phyloP scores from a whole-genome alignment of 2,888 invertebrate species.

The Drosophila tripunctata region DNA sequence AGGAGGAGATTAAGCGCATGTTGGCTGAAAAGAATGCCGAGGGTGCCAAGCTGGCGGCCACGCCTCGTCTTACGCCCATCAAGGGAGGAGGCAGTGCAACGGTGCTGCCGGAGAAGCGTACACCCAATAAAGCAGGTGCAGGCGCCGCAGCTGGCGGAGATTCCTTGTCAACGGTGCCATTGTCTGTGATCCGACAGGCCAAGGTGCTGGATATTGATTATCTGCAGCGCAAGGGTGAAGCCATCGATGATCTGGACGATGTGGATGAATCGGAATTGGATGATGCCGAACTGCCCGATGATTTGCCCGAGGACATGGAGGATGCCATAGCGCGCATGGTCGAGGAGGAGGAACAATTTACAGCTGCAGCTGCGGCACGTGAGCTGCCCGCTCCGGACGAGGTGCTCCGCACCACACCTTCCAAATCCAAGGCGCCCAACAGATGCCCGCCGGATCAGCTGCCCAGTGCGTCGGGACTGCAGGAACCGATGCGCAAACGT shows the following conservation, averaged over 20 bases:
- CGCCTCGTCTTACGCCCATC: slow-evolving; percentile 81
- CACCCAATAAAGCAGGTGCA: slow-evolving; percentile 71
- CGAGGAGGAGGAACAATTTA: slow-evolving; percentile 87
- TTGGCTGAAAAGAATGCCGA: slow-evolving; percentile 84
- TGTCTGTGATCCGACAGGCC: slow-evolving; percentile 84
- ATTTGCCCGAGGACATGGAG: slow-evolving; percentile 85
- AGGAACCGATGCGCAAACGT: slow-evolving; percentile 83
- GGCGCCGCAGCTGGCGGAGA: slow-evolving; percentile 58
- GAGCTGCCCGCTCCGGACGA: slow-evolving; percentile 85
- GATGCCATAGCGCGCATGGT: slow-evolving; percentile 86
- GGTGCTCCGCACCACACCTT: slow-evolving; percentile 67
- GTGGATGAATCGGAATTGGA: slow-evolving; percentile 82
- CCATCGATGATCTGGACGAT: slow-evolving; percentile 79
- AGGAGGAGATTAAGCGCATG: slow-evolving; percentile 84
- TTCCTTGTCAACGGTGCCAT: slow-evolving; percentile 83
- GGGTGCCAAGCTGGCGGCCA: slow-evolving; percentile 82
- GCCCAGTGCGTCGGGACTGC: slow-evolving; percentile 81
- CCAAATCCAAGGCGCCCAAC: slow-evolving; percentile 50
- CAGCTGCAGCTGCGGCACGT: slow-evolving; percentile 86
- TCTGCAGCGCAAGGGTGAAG: slow-evolving; percentile 83
- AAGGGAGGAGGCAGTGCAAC: slow-evolving; percentile 60
- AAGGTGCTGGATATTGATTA: slow-evolving; percentile 84
- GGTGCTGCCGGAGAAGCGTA: slow-evolving; percentile 63
- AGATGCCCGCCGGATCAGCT: slow-evolving; percentile 33
- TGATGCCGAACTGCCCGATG: slow-evolving; percentile 84